A percentile compares a stretch with the other conserved stretches of the same genome.
Conservation (phyloP, 1,140 invertebrate species). For the Chrysopa pallens region DNA sequence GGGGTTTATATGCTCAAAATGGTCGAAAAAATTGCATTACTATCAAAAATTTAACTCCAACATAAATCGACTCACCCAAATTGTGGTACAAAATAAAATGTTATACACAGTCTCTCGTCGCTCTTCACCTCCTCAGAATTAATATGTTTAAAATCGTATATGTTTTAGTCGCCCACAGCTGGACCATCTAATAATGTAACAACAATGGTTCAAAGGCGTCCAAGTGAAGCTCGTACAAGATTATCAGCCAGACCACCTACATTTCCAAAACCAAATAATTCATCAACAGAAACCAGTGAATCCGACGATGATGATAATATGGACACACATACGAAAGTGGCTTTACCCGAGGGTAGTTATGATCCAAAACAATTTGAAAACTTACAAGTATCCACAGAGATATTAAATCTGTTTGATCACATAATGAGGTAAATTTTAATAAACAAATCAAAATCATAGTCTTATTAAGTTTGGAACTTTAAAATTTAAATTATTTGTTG, state of each 20-base stretch:
- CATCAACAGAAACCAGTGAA: constrained; percentile 2
- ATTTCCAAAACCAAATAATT: neutral
- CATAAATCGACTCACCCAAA: too few relatives aligned
- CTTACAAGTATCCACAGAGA: constrained; percentile 61
- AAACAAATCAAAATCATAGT: too few relatives aligned
- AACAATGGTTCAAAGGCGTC: neutral
- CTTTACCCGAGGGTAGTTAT: constrained; percentile 37
- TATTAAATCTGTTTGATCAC: constrained; percentile 85
- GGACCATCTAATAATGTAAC: neutral
- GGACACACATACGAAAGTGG: constrained; percentile 1
- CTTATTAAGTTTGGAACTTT: too few relatives aligned
- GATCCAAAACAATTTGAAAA: constrained; percentile 73
- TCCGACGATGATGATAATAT: constrained; percentile 4
- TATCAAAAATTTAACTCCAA: too few relatives aligned
- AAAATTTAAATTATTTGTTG: too few relatives aligned
- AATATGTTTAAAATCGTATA: too few relatives aligned
- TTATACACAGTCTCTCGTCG: too few relatives aligned
- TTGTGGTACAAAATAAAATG: too few relatives aligned
- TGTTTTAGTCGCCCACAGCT: neutral
- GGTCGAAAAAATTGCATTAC: too few relatives aligned
- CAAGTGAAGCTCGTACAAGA: neutral
- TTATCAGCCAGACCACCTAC: neutral
- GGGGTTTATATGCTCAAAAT: too few relatives aligned
- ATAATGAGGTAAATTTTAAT: constrained; percentile 80
- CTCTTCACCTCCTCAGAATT: too few relatives aligned